Evolutionary conservation across 37 sponge, comb jelly and placozoan genomes (phyloP).

Genomic region (Spongilla lacustris): DNA sequence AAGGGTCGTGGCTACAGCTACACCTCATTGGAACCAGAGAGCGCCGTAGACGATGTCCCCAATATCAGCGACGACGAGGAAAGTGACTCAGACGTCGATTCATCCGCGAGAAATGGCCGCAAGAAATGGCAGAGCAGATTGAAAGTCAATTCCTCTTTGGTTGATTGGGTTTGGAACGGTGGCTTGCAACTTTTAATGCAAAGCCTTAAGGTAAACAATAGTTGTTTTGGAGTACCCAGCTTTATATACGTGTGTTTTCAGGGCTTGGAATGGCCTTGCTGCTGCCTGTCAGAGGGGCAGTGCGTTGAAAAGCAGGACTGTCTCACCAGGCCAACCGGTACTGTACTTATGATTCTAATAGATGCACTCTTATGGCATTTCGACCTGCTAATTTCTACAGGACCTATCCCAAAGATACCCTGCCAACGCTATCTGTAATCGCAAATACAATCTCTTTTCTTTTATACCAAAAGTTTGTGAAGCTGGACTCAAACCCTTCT

Average conservation of each 20-base stretch:
- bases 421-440: constrained; percentile 68
- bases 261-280: background rate
- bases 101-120: constrained; percentile 3
- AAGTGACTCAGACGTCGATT: background rate
- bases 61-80: too few species aligned
- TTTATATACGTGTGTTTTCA: background rate
- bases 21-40: too few species aligned
- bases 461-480: constrained; percentile 80
- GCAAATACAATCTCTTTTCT: constrained; percentile 77
- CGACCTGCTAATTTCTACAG: background rate
- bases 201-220: constrained; percentile 21
- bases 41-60: too few species aligned
- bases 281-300: constrained; percentile 19
- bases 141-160: constrained; percentile 29
- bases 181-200: constrained; percentile 49
- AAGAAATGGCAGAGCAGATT: constrained; percentile 46
- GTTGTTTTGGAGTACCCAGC: too few species aligned
- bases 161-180: constrained; percentile 33
- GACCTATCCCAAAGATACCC: constrained; percentile 29
- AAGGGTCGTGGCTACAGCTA: too few species aligned
- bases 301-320: constrained; percentile 27
- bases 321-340: constrained; percentile 22
- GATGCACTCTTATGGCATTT: too few species aligned
- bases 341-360: background rate
- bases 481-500: too few species aligned